A percentile compares a stretch with the other conserved stretches of the same genome.
Conservation (phyloP, 2,113 vertebrate species). For the Oxyura jamaicensis region DNA sequence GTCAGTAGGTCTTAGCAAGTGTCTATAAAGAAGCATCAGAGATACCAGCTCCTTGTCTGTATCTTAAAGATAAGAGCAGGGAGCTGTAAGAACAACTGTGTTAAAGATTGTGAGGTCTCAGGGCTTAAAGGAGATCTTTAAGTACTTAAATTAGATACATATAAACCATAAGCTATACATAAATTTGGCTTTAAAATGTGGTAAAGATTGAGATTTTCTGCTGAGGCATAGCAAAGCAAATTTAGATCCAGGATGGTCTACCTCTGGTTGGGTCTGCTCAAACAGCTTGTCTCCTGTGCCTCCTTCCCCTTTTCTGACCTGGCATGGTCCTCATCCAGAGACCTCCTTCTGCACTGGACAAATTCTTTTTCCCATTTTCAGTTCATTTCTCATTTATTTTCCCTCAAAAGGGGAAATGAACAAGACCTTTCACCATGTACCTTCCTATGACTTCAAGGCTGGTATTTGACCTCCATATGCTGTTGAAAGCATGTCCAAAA, state of each 20-base stretch:
- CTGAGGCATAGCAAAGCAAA: neutral
- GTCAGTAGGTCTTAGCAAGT: neutral
- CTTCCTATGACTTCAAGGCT: neutral
- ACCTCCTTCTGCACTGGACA: neutral
- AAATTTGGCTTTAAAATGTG: neutral
- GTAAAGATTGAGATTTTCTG: neutral
- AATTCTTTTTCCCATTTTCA: no score
- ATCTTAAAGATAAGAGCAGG: neutral
- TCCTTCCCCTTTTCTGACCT: neutral
- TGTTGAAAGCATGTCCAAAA: neutral
- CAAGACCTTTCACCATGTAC: neutral
- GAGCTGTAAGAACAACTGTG: neutral
- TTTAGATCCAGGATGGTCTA: neutral
- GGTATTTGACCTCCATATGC: neutral
- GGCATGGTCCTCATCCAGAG: neutral
- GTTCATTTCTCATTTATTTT: no score
- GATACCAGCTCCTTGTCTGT: neutral
- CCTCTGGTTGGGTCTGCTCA: neutral
- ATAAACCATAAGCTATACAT: neutral
- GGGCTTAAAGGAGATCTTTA: neutral
- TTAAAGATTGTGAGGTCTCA: neutral
- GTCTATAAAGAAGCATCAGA: neutral
- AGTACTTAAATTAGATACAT: neutral
- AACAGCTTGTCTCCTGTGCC: neutral
- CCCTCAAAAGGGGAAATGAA: neutral